These are phyloP conservation scores for Volucella bombylans DNA, from an alignment of 2,888 invertebrate species.

Conservation along the genomic window DNA sequence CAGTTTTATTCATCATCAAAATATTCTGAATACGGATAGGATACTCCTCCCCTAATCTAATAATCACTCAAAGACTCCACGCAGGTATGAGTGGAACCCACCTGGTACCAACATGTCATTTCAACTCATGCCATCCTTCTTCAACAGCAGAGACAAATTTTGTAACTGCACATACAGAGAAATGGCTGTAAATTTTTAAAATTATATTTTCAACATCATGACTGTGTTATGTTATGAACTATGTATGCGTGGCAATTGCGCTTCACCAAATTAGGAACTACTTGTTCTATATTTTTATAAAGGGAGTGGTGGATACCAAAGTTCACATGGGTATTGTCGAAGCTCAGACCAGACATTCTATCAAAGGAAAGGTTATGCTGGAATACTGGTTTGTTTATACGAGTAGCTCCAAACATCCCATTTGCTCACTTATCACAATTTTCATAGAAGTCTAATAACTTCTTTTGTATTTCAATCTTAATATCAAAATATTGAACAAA, in stretches of 20 bases:
- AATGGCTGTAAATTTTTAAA: conserved; percentile 6
- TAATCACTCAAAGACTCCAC: conserved; percentile 11
- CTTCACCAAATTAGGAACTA: too few species aligned
- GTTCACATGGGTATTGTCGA: conserved; percentile 29
- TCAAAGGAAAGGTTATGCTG: conserved; percentile 39
- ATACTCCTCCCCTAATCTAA: conserved; percentile 1
- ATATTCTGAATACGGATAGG: neutral
- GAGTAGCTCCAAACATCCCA: conserved; percentile 49
- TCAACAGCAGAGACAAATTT: conserved; percentile 10
- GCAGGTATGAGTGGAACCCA: conserved; percentile 1
- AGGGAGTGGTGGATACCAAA: too few species aligned
- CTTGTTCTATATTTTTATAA: conserved; percentile 4
- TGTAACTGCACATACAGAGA: neutral
- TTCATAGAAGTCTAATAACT: too few species aligned
- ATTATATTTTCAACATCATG: conserved; percentile 5
- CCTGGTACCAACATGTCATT: too few species aligned
- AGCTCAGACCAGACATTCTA: conserved; percentile 17
- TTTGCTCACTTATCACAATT: conserved; percentile 40
- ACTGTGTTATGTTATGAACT: conserved; percentile 30
- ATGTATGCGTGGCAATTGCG: too few species aligned
- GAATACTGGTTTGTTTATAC: too few species aligned
- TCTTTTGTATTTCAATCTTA: too few species aligned
- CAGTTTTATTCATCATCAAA: neutral
- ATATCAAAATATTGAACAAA: conserved; percentile 25
- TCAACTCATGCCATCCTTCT: neutral